Base-by-base conservation (phyloP, 2,797 vertebrate species). In the Champsocephalus esox region DNA sequence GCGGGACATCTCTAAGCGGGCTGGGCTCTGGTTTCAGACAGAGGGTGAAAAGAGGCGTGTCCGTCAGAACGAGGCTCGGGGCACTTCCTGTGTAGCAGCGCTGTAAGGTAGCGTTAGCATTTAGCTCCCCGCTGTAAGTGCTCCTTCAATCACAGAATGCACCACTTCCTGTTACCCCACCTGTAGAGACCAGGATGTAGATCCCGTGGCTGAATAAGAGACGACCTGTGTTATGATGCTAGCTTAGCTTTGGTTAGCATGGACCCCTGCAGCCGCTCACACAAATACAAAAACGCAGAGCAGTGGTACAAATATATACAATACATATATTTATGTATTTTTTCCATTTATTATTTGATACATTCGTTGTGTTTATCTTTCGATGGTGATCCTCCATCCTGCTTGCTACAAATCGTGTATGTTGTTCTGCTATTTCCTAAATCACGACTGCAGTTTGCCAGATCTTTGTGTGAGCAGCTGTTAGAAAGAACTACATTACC, bases 41-140 rank as follows among this genome's bases (percentile, higher is more conserved):
- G 19, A 19, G 19, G 19, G 19, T 19, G 3, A 66, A 44, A 3
- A 44, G 34, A 38, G 34, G 34, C 8, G 90, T 90, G 93, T 88
- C 92, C 83, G 56, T 77, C 92, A 90, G 90, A 87, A 82, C 45
- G 14, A 65, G 14, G 68, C 54, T 59, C 14, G n/a, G 3, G n/a
- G 3, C 10, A 9, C 38, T 76, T 82, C 14, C n/a, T 66, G 63
- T 75, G 12, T 86, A 79, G 75, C 74, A 78, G 63, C 45, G 7
- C 19, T 19, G 19, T 19, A 19, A 19, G 19, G 19, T 19, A 19
- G 19, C 19, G 19, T 66, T 61, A 41, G 65, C 62, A 13, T 58
- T 13, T 54, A 48, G 70, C 67, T 11, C 67, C 62, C 75, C 73
- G 67, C 79, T 86, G 52, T 81, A 38, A 70, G 57, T 77, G 62